Percentiles rank a stretch among this genome's conserved stretches.
phyloP scores from a whole-genome alignment of 2,888 invertebrate species.

The Archips crataeganus region DNA sequence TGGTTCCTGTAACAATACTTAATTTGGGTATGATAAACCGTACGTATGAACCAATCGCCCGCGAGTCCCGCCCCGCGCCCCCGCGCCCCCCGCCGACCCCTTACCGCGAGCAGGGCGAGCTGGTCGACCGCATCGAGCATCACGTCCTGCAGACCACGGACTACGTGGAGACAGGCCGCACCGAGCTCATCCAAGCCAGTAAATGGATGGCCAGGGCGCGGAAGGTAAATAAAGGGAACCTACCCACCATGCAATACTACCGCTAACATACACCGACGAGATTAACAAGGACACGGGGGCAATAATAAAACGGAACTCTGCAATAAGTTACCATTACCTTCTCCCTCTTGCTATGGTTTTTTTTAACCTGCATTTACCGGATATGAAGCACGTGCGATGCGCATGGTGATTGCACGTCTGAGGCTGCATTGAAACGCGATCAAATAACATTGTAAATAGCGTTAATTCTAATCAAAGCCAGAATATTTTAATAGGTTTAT shows the following conservation, averaged over 20 bases:
- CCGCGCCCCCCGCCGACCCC: conserved; percentile 67
- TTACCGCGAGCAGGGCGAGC: conserved; percentile 92
- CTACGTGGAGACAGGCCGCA: conserved; percentile 92
- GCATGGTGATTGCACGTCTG: conserved; percentile 23
- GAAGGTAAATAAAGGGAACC: conserved; percentile 87
- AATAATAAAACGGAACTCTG: conserved; percentile 3
- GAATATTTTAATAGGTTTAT: conserved; percentile 25
- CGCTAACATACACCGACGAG: neutral
- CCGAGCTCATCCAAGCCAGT: conserved; percentile 91
- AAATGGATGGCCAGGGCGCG: conserved; percentile 95
- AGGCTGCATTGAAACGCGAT: conserved; percentile 36
- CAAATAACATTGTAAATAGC: conserved; percentile 11
- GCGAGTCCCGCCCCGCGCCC: conserved; percentile 57
- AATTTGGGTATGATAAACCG: conserved; percentile 64
- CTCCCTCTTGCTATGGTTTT: conserved; percentile 11
- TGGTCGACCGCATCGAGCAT: conserved; percentile 97
- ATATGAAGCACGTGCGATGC: conserved; percentile 5
- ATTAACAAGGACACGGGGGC: conserved; percentile 24
- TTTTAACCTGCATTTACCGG: conserved; percentile 14
- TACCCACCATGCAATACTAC: neutral
- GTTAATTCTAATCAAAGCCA: conserved; percentile 16
- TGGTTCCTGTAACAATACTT: conserved; percentile 66
- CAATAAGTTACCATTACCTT: conserved; percentile 1
- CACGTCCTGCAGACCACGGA: conserved; percentile 95
- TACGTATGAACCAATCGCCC: conserved; percentile 84